These are phyloP conservation scores for Cataglyphis hispanica DNA, from an alignment of 1,140 invertebrate genomes.

Conservation along the genomic window DNA sequence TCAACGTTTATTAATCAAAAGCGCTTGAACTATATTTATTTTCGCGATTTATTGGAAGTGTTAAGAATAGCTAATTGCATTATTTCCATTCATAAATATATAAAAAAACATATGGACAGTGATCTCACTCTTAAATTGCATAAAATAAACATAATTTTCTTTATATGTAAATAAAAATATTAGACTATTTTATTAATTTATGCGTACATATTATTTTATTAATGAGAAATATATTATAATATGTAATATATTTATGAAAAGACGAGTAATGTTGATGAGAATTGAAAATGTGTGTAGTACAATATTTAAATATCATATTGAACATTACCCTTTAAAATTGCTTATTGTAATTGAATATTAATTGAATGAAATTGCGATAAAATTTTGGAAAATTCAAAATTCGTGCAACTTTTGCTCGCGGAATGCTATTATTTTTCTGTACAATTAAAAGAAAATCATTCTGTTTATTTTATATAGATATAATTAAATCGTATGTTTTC, in stretches of 20 bases:
- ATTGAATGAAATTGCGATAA: neutral
- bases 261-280: neutral
- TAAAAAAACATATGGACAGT: neutral
- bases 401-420: neutral
- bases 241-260: neutral
- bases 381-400: neutral
- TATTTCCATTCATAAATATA: neutral
- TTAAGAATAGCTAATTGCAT: neutral
- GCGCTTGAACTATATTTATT: slow-evolving; percentile 15
- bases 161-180: neutral
- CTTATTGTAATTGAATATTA: neutral
- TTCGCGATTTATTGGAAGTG: neutral
- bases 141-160: neutral
- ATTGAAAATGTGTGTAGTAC: neutral
- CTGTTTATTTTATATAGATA: neutral
- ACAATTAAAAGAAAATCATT: neutral
- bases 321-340: neutral
- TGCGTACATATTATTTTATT: neutral
- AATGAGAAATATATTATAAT: neutral
- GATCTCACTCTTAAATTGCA: neutral
- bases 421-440: neutral
- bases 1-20: slow-evolving; percentile 27
- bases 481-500: neutral
- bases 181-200: neutral
- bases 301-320: neutral